phyloP scores from a whole-genome alignment of 2,113 vertebrate species.

The Globicephala melas region DNA sequence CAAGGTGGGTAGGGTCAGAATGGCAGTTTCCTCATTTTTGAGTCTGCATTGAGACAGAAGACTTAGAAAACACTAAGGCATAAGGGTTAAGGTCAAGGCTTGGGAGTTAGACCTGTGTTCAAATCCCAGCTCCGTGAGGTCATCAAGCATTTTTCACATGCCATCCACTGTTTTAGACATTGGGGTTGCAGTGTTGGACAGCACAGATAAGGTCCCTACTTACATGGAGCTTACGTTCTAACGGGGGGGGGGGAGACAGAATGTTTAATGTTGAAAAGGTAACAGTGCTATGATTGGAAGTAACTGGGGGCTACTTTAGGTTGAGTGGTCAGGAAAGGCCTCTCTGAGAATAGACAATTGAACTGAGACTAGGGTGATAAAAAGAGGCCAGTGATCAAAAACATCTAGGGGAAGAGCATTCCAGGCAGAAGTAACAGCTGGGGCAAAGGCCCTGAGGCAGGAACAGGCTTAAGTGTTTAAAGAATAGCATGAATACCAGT shows the following conservation, averaged over 20 bases:
- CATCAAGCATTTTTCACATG: background rate
- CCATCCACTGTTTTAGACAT: background rate
- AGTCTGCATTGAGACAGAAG: background rate
- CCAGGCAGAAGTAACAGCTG: background rate
- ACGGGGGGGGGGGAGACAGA: background rate
- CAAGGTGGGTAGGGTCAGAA: constrained; percentile 40
- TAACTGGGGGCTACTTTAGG: background rate
- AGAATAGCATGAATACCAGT: background rate
- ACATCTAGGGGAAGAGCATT: background rate
- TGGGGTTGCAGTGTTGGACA: background rate
- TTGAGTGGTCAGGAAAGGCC: background rate
- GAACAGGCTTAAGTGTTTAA: background rate
- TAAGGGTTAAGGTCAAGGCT: background rate
- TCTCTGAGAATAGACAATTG: background rate
- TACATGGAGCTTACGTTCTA: background rate
- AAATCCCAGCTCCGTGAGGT: background rate
- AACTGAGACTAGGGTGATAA: background rate
- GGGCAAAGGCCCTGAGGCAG: background rate
- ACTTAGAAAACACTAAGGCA: background rate
- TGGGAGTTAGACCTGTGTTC: background rate
- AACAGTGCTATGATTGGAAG: background rate
- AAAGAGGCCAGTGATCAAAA: constrained; percentile 7
- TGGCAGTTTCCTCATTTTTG: background rate
- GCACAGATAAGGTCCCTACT: background rate
- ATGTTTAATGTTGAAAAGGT: constrained; percentile 1